Percentiles rank a stretch among this genome's conserved stretches.
phyloP scores from a whole-genome alignment of 2,797 vertebrate genomes.

The Peromyscus aztecus region DNA sequence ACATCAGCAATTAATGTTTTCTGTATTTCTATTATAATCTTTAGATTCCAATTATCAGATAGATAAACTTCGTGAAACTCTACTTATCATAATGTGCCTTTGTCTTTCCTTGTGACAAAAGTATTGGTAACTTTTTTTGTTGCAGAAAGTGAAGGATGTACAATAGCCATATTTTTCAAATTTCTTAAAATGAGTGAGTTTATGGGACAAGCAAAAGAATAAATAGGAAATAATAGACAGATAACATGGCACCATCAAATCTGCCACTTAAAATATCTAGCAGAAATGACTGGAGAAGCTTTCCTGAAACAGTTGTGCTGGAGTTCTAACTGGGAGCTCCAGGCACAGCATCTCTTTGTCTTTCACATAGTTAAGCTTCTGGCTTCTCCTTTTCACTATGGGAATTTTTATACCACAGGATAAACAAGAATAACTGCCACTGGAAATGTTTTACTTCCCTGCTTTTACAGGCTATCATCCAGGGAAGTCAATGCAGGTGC shows the following conservation, averaged over 20 bases:
- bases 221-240: background rate
- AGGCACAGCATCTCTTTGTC: too few species aligned
- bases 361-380: background rate
- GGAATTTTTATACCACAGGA: background rate
- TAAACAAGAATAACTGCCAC: background rate
- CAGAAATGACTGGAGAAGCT: background rate
- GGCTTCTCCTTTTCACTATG: too few species aligned
- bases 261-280: fast-evolving
- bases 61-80: background rate
- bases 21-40: background rate
- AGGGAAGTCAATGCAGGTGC: background rate
- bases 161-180: background rate
- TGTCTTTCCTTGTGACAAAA: background rate
- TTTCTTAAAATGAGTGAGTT: background rate
- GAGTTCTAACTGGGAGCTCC: background rate
- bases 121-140: background rate
- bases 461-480: background rate
- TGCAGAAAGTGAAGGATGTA: background rate
- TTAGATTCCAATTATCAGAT: background rate
- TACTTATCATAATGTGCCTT: background rate
- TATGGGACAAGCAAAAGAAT: background rate
- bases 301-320: background rate
- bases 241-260: background rate
- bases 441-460: background rate
- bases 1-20: background rate